Evolutionary conservation across 2,113 vertebrate genomes (phyloP).

Genomic region (Harpagus bidentatus): DNA sequence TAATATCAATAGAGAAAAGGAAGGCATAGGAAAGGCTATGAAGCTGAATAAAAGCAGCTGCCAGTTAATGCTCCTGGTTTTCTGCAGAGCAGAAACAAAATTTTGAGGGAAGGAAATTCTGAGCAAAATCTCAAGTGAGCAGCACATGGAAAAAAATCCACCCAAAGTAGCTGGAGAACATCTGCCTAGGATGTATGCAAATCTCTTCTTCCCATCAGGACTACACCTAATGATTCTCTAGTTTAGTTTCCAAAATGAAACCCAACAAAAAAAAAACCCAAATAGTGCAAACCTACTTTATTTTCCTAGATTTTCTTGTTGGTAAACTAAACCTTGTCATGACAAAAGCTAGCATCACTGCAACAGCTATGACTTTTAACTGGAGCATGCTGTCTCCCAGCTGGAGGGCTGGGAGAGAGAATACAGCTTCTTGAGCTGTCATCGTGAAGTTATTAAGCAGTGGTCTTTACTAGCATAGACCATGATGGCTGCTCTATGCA

Average conservation of each 20-base stretch:
- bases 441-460: not conserved
- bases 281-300: not conserved
- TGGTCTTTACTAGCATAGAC: not conserved
- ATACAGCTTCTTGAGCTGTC: not conserved
- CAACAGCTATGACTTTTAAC: not conserved
- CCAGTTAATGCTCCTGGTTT: not conserved
- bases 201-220: not conserved
- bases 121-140: not conserved
- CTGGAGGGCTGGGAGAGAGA: not conserved
- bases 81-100: not conserved
- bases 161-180: not conserved
- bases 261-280: not conserved
- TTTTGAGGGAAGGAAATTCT: not conserved
- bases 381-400: not conserved
- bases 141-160: not conserved
- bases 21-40: not conserved
- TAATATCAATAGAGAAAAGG: not conserved
- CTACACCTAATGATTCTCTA: not conserved
- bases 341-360: not conserved
- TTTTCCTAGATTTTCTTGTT: not conserved
- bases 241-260: not conserved
- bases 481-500: not conserved
- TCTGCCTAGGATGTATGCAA: not conserved
- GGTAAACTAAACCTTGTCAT: not conserved
- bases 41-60: not conserved